Base-by-base conservation (phyloP, 2,113 vertebrate species). In the Zingel zingel region DNA sequence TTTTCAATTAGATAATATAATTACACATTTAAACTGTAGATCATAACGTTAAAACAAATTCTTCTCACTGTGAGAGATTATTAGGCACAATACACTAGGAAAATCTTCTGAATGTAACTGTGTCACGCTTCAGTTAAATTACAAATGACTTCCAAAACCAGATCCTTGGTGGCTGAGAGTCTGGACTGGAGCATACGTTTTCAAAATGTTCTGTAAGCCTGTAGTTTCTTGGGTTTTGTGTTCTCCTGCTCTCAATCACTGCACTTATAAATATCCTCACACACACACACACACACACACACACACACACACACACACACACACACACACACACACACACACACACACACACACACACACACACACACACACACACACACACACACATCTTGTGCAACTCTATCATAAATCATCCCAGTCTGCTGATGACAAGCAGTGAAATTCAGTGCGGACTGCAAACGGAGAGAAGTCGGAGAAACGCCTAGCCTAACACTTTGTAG, bases 341-440 rank as follows among this genome's bases (percentile, higher is more conserved):
- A 81, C 58, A 33, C 18, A 67, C 53, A 33, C 56, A 61, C 51
- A 61, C 65, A 30, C 57, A 66, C 36, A 54, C 53, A 77, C 47
- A 56, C 58, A 75, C 45, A 45, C 69, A 81, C 58, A 84, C 65
- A 62, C 53, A 59, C 72, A 48, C 64, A 78, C 74, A 58, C 39
- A 57, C 58, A 75, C 36, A 57, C 11, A 36, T 76, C 30, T 87
- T 87, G 86, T 74, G 16, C 48, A 88, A 86, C 86, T 68, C 30
- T 47, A 69, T 70, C 62, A 56, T 84, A 90, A 82, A 77, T 92
- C 85, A 81, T 84, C 79, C 16, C 27, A n/a, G 57, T 81, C 63
- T 72, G 33, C 47, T 76, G 66, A 74, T 82, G 83, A 79, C 74
- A 91, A 66, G 78, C 77, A 80, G 77, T 80, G 69, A 90, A 87